Evolutionary conservation across 2,113 vertebrate species (phyloP).

Genomic region (Acanthisitta chloris): DNA sequence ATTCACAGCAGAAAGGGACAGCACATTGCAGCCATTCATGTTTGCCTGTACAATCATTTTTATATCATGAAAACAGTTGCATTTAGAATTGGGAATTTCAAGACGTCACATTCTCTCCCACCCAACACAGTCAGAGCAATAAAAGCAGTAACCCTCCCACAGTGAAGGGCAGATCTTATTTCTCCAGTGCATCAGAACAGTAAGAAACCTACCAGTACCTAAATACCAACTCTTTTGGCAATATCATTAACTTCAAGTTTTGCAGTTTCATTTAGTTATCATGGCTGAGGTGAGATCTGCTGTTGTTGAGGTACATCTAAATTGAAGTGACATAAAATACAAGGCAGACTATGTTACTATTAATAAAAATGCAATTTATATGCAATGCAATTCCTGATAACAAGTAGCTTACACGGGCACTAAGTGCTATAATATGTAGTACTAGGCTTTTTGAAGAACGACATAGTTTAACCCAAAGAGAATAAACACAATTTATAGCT

Average conservation of each 20-base stretch:
- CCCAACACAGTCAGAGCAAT: not conserved
- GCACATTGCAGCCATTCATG: not conserved
- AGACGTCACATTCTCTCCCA: not conserved
- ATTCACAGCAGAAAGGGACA: not conserved
- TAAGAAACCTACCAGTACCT: conserved; percentile 16
- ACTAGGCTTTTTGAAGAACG: not conserved
- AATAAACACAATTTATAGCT: not conserved
- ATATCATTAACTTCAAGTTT: conserved; percentile 32
- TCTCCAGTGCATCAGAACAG: conserved; percentile 44
- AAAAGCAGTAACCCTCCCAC: conserved; percentile 12
- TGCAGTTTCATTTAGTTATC: conserved; percentile 57
- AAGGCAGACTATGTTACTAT: not conserved
- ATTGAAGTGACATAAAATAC: conserved; percentile 34
- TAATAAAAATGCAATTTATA: conserved; percentile 6
- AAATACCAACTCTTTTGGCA: conserved; percentile 15
- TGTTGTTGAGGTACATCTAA: not conserved
- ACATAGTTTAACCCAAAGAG: not conserved
- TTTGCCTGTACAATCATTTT: not conserved
- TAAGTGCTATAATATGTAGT: not conserved
- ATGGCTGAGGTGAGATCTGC: not conserved
- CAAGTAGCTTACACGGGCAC: not conserved
- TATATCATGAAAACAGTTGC: not conserved
- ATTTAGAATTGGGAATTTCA: not conserved
- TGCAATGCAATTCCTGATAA: conserved; percentile 5
- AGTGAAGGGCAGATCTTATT: conserved; percentile 27